Conservation (phyloP, 2,888 invertebrate genomes). For the Eulithis prunata region DNA sequence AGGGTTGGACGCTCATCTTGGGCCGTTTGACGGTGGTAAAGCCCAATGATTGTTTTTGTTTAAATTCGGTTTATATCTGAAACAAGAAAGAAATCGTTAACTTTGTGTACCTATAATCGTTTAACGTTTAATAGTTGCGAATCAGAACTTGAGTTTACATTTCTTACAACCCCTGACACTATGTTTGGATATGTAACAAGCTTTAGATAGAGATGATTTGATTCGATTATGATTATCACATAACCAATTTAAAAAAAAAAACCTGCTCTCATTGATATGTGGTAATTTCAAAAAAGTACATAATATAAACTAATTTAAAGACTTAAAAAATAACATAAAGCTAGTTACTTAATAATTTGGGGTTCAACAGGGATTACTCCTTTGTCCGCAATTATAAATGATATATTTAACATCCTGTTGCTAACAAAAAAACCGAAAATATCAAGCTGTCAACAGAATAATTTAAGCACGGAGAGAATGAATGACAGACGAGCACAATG, state of each 20-base stretch:
- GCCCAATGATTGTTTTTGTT: constrained; percentile 44
- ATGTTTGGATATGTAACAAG: constrained; percentile 11
- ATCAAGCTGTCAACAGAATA: constrained; percentile 16
- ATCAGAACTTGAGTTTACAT: too few relatives aligned
- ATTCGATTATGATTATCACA: too few relatives aligned
- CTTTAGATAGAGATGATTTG: constrained; percentile 15
- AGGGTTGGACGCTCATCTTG: constrained; percentile 70
- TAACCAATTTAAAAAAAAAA: too few relatives aligned
- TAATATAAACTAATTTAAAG: not conserved
- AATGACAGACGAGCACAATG: constrained; percentile 23
- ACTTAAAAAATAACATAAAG: not conserved
- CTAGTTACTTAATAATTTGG: not conserved
- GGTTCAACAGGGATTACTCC: not conserved
- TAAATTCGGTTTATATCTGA: constrained; percentile 56
- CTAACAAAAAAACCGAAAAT: constrained; percentile 5
- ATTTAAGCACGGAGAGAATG: constrained; percentile 21
- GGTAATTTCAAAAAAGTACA: too few relatives aligned
- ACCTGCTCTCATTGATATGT: not conserved
- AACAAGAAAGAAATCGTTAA: constrained; percentile 56
- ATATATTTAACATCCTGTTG: not conserved
- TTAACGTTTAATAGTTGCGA: too few relatives aligned
- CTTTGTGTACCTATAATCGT: too few relatives aligned
- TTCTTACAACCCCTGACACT: not conserved
- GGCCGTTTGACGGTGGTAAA: constrained; percentile 49
- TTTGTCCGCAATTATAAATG: constrained; percentile 4